phyloP scores from a whole-genome alignment of 92 coral and sea anemone genomes.

The Zoanthus gigantus region DNA sequence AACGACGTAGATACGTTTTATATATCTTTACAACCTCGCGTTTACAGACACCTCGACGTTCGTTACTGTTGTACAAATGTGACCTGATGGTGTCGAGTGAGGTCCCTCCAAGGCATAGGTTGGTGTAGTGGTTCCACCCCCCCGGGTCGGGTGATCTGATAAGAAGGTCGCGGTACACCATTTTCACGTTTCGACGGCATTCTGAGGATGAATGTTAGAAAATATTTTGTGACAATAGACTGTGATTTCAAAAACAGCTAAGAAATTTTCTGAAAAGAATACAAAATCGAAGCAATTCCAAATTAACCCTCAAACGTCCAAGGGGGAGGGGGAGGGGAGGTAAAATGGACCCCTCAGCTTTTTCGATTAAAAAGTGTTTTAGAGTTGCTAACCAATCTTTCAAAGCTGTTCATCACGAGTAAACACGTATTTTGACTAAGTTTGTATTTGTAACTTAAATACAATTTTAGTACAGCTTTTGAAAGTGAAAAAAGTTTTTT shows the following conservation, averaged over 20 bases:
- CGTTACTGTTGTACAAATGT: constrained; percentile 23
- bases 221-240: neutral
- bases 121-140: constrained; percentile 30
- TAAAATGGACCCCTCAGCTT: too few relatives aligned
- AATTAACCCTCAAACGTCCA: too few relatives aligned
- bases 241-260: neutral
- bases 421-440: too few relatives aligned
- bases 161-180: constrained; percentile 36
- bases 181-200: constrained; percentile 42
- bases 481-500: too few relatives aligned
- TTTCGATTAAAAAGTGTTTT: too few relatives aligned
- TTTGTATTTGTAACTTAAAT: too few relatives aligned
- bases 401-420: too few relatives aligned
- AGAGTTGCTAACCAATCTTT: too few relatives aligned
- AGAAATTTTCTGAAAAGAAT: too few relatives aligned
- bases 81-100: constrained; percentile 17
- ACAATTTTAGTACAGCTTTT: too few relatives aligned
- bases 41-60: constrained; percentile 23
- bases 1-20: constrained; percentile 19
- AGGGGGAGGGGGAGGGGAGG: too few relatives aligned
- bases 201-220: neutral
- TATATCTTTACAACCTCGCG: constrained; percentile 27
- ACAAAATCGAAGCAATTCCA: too few relatives aligned
- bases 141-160: constrained; percentile 20
- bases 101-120: constrained; percentile 9